Base-by-base conservation (phyloP, 2,797 vertebrate species). In the Enteromius trimaculatus region DNA sequence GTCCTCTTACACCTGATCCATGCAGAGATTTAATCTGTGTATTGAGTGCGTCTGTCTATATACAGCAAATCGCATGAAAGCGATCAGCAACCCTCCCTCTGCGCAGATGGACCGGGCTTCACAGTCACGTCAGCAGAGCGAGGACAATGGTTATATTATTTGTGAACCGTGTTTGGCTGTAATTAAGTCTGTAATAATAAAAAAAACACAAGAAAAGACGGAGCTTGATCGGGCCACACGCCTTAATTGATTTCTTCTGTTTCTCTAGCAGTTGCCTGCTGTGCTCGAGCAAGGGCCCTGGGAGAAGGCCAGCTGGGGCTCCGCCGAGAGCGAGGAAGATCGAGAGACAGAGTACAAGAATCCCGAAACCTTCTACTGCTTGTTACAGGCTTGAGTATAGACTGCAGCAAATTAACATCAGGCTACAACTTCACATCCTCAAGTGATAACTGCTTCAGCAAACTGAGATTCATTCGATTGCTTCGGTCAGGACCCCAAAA, bases 181-280 rank as follows among this genome's bases (percentile, higher is more conserved):
- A 88, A 88, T 83, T 87, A 85, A 87, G 77, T 58, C 75, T 68
- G 86, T 76, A 84, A 81, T 78, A 89, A n/a, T n/a, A 89, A 89
- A 85, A 60, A 42, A 78, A 49, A 34, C 65, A 60, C 84, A 87
- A 85, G 81, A 87, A 88, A 75, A 82, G 64, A 68, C 88, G 72
- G 82, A 85, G 83, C 81, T 89, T 82, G 85, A 74, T 85, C 86
- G 89, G 87, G 90, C 88, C 91, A 88, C 89, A 84, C 81, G 83
- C 81, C 65, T 81, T 91, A 91, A 93, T 90, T 91, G 90, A 93
- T 92, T 92, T 93, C 90, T 90, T 91, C 87, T 90, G 88, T 89
- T 89, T 80, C 87, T 89, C 53, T 51, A 11, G 19, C 55, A 55
- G 84, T 74, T 75, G 47, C 77, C 69, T 86, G 82, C 49, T 72